A percentile compares a stretch with the other conserved stretches of the same genome.
Evolutionary conservation across 2,888 invertebrate species (phyloP).

Genomic region (Sipha maydis): DNA sequence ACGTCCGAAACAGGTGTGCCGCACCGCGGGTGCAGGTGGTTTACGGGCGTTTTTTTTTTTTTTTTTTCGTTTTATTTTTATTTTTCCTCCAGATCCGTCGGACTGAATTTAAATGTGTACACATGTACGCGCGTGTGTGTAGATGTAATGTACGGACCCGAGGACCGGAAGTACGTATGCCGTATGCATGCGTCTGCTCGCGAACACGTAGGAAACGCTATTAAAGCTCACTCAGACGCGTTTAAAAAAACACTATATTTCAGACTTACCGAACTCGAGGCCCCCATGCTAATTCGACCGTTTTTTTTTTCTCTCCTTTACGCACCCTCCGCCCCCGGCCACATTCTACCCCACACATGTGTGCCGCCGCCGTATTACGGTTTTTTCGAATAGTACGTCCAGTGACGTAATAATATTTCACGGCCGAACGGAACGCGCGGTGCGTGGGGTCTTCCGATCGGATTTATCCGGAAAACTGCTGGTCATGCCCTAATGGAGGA

Average conservation of each 20-base stretch:
- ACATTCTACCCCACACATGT: neutral
- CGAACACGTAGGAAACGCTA: neutral
- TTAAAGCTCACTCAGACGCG: constrained; percentile 13
- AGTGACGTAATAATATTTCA: neutral
- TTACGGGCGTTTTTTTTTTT: constrained; percentile 29
- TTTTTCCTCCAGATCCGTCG: constrained; percentile 20
- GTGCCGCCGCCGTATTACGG: neutral
- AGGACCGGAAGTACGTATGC: neutral
- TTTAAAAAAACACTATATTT: neutral
- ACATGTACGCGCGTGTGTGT: neutral
- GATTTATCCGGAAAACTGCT: constrained; percentile 41
- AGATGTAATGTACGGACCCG: neutral
- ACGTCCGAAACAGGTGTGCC: constrained; percentile 56
- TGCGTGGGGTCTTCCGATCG: neutral
- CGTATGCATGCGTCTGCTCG: neutral
- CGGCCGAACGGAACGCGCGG: neutral
- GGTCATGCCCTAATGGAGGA: neutral
- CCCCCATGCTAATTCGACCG: neutral
- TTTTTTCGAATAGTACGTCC: neutral
- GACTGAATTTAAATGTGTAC: constrained; percentile 15
- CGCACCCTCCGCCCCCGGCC: neutral
- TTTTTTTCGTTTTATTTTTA: neutral
- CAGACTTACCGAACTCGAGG: neutral
- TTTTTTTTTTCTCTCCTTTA: neutral
- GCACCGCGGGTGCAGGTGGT: constrained; percentile 42